Percentiles rank a stretch among this genome's conserved stretches.
phyloP scores from a whole-genome alignment of 2,113 vertebrate species.

The Stegastes partitus region DNA sequence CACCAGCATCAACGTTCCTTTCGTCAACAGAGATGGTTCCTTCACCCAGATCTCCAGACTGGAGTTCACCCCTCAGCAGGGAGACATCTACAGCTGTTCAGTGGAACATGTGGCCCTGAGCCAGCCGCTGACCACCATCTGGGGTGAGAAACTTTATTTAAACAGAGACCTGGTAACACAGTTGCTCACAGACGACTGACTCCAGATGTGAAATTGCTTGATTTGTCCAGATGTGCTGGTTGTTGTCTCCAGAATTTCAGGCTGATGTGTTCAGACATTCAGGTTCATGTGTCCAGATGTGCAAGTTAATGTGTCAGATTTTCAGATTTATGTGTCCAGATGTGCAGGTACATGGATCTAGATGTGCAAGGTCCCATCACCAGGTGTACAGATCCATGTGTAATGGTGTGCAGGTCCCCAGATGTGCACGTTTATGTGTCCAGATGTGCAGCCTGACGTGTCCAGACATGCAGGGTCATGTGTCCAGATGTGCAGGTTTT shows the following conservation, averaged over 20 bases:
- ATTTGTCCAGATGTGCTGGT: not conserved
- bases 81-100: conserved; percentile 83
- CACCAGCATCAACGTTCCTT: conserved; percentile 69
- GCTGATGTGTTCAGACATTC: no score
- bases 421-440: no score
- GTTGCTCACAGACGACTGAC: not conserved
- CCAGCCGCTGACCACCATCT: conserved; percentile 59
- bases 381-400: no score
- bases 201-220: not conserved
- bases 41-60: conserved; percentile 83
- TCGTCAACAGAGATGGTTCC: conserved; percentile 65
- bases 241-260: no score
- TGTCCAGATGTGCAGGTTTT: no score
- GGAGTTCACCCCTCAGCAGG: conserved; percentile 75
- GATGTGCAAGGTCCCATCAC: no score
- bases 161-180: rapidly evolving
- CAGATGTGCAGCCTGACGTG: no score
- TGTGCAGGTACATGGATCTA: no score
- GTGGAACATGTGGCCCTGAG: conserved; percentile 74
- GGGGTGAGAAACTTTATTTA: conserved; percentile 77
- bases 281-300: no score
- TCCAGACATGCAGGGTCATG: not conserved
- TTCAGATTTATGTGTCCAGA: no score
- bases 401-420: no score
- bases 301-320: no score